Percentiles rank a stretch among this genome's conserved stretches.
Evolutionary conservation across 2,888 invertebrate genomes (phyloP).

Genomic region (Xanthia icteritia): DNA sequence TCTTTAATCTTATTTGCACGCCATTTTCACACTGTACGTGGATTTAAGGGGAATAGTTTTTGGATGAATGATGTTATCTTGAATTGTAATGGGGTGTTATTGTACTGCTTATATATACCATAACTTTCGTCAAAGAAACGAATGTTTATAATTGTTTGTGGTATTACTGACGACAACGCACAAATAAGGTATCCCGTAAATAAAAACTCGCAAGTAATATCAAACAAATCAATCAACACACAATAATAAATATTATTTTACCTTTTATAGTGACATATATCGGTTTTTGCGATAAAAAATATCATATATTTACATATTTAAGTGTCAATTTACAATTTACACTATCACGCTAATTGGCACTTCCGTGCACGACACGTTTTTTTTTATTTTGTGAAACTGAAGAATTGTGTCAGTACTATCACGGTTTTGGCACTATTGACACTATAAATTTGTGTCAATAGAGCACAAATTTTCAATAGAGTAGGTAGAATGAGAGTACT

Average conservation of each 20-base stretch:
- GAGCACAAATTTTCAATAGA: constrained; percentile 2
- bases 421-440: constrained; percentile 29
- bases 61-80: constrained; percentile 1
- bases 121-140: neutral
- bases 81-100: neutral
- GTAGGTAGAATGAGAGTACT: neutral
- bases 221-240: neutral
- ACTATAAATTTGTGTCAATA: constrained; percentile 23
- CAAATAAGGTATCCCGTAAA: neutral
- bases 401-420: constrained; percentile 44
- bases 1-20: constrained; percentile 66
- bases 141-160: neutral
- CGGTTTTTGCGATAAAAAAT: neutral
- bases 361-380: constrained; percentile 11
- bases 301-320: neutral
- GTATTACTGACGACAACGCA: neutral
- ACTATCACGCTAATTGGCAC: constrained; percentile 23
- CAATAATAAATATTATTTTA: neutral
- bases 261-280: neutral
- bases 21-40: constrained; percentile 55
- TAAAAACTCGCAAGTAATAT: neutral
- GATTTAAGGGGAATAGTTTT: constrained; percentile 39
- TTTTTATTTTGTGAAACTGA: constrained; percentile 17
- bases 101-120: neutral
- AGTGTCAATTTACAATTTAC: constrained; percentile 43